These are phyloP conservation scores for Nibea coibor DNA, from an alignment of 2,113 vertebrate species.

Conservation along the genomic window DNA sequence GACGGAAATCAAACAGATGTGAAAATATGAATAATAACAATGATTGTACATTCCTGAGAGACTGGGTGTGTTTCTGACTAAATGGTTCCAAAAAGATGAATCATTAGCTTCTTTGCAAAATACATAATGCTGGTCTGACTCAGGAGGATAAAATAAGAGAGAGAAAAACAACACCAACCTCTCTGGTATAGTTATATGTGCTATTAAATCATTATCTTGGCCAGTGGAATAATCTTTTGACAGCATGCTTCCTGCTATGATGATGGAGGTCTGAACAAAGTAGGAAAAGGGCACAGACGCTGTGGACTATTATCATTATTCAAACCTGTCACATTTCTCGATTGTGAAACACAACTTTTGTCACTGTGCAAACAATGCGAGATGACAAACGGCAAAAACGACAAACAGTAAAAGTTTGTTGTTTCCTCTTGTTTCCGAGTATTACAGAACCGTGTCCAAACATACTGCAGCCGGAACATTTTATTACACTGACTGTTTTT, in stretches of 20 bases:
- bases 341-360: neutral
- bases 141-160: conserved; percentile 17
- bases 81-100: conserved; percentile 42
- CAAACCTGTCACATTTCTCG: conserved; percentile 7
- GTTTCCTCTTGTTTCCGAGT: neutral
- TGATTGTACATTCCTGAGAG: conserved; percentile 25
- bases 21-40: conserved; percentile 27
- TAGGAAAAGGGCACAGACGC: neutral
- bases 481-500: neutral
- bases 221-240: conserved; percentile 13
- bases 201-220: conserved; percentile 40
- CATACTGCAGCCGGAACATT: neutral
- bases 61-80: conserved; percentile 35
- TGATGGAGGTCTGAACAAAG: conserved; percentile 20
- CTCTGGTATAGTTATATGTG: conserved; percentile 13
- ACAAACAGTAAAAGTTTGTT: neutral
- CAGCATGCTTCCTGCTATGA: neutral
- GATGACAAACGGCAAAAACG: conserved; percentile 1
- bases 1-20: neutral
- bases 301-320: conserved; percentile 16
- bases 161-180: conserved; percentile 20
- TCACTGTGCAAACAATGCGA: neutral
- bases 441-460: neutral
- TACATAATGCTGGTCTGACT: conserved; percentile 19
- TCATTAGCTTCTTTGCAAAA: conserved; percentile 38